Conservation (phyloP, 2,888 invertebrate genomes). For the Antheraea assamensis region DNA sequence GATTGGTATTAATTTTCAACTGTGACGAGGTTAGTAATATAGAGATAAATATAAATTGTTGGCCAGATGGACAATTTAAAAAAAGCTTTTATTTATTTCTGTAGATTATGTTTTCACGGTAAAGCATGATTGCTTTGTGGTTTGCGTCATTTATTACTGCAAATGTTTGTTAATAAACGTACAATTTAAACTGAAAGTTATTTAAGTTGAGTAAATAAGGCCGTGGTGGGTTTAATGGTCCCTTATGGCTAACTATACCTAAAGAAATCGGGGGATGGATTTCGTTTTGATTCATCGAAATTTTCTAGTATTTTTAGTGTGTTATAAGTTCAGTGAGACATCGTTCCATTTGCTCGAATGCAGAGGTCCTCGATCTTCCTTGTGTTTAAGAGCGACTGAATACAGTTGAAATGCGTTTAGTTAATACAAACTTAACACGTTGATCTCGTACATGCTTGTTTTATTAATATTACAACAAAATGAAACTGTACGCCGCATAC, state of each 20-base stretch:
- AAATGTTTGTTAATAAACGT: background rate
- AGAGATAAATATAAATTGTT: background rate
- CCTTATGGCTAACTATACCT: background rate
- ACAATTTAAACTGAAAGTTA: too few species aligned
- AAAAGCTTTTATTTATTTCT: too few species aligned
- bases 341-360: background rate
- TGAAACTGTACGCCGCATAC: too few species aligned
- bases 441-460: too few species aligned
- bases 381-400: background rate
- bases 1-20: constrained; percentile 97
- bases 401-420: background rate
- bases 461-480: too few species aligned
- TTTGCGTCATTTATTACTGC: background rate
- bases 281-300: background rate
- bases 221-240: background rate
- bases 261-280: background rate
- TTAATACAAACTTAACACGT: too few species aligned
- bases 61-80: too few species aligned
- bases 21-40: constrained; percentile 92
- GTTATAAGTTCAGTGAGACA: background rate
- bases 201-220: background rate
- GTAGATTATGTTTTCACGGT: too few species aligned
- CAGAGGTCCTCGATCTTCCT: background rate
- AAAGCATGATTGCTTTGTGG: background rate
- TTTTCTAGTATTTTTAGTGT: background rate